Percentiles rank a stretch among this genome's conserved stretches.
Conservation (phyloP, 2,888 invertebrate genomes). For the Drosophila flavopinicola region DNA sequence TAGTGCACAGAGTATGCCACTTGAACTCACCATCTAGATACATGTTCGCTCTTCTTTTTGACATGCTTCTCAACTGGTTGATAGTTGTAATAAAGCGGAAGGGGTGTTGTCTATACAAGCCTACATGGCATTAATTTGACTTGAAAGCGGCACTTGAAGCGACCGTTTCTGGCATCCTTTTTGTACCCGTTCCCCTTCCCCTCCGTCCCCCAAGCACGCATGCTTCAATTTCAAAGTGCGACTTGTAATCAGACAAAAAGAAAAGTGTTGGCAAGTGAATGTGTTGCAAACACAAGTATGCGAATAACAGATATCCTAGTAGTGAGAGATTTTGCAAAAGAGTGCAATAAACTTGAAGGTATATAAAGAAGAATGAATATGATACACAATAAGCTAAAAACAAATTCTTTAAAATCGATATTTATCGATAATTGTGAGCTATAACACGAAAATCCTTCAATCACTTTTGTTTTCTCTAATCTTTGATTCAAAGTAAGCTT, state of each 20-base stretch:
- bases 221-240: constrained; percentile 61
- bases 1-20: constrained; percentile 26
- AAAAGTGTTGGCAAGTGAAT: background rate
- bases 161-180: constrained; percentile 15
- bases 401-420: too few relatives aligned
- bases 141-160: constrained; percentile 39
- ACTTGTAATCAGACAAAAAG: constrained; percentile 30
- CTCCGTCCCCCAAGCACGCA: constrained; percentile 21
- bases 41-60: constrained; percentile 1
- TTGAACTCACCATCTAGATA: constrained; percentile 31
- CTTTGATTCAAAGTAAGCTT: too few relatives aligned
- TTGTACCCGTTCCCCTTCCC: background rate
- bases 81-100: background rate
- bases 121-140: constrained; percentile 44
- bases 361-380: too few relatives aligned
- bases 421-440: too few relatives aligned
- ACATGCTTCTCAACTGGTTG: constrained; percentile 7
- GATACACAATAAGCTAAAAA: too few relatives aligned
- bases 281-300: background rate
- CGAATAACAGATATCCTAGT: background rate
- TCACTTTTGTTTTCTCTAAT: too few relatives aligned
- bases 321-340: background rate
- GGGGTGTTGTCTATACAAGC: background rate
- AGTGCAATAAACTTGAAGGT: too few relatives aligned
- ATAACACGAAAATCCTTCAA: too few relatives aligned